These are phyloP conservation scores for Erythrolamprus reginae DNA, from an alignment of 2,113 vertebrate genomes.

Conservation along the genomic window DNA sequence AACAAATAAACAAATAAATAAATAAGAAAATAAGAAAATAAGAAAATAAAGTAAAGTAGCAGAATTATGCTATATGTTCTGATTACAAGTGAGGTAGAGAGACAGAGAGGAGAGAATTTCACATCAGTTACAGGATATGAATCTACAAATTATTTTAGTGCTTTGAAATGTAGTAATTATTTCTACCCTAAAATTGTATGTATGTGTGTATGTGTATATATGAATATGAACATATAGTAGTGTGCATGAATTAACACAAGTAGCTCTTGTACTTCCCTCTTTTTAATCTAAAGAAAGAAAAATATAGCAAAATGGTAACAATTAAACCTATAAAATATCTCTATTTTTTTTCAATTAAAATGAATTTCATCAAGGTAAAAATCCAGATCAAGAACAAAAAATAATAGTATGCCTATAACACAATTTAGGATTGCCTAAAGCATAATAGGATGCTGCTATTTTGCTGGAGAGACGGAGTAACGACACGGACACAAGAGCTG, in stretches of 20 bases:
- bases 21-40: no score
- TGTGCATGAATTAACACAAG: slow-evolving; percentile 51
- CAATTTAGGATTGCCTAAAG: neutral
- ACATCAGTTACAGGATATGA: neutral
- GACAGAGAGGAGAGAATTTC: neutral
- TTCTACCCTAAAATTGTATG: slow-evolving; percentile 15
- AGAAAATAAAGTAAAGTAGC: no score
- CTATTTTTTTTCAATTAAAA: slow-evolving; percentile 23
- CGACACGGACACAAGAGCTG: no score
- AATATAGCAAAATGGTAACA: neutral
- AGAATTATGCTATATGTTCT: neutral
- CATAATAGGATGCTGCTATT: neutral
- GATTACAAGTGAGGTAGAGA: neutral
- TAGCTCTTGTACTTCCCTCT: slow-evolving; percentile 25
- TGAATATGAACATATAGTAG: slow-evolving; percentile 42
- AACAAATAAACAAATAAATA: no score
- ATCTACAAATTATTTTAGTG: slow-evolving; percentile 33
- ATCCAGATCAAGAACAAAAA: neutral
- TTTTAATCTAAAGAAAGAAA: neutral
- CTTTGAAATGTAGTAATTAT: slow-evolving; percentile 30
- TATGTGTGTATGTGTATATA: neutral
- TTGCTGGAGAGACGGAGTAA: no score
- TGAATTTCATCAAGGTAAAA: slow-evolving; percentile 2
- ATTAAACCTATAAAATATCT: neutral
- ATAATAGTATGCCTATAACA: neutral